Base-by-base conservation (phyloP, 2,888 invertebrate species). In the Ornithoptera alexandrae region DNA sequence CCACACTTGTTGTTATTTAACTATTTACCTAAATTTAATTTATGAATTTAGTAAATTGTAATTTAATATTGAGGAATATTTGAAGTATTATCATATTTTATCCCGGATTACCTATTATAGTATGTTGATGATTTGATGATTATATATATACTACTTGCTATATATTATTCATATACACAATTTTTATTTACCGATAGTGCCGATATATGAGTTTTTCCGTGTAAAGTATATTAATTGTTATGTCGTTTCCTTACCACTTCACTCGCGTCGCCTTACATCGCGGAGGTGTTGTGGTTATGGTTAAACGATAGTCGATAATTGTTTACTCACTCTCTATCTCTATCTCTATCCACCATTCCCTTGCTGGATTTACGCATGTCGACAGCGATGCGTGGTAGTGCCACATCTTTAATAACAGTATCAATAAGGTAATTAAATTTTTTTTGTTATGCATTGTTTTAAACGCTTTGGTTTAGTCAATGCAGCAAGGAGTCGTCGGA, bases 161-260 rank as follows among this genome's bases (percentile, higher is more conserved):
- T 80, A 83, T 83, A 86, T 86, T 90, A 88, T 91, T 90, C 88
- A 87, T 90, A 90, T 90, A 90, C 90, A 90, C 86, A 79, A 84
- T 83, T 88, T 85, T 86, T 85, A 87, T 79, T 77, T 74, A 81
- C 84, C 81, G 79, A 85, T 85, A 85, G 80, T 86, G 82, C 79
- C 84, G 81, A 81, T 81, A 78, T 77, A 77, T 77, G 75, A 74
- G 75, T 77, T 75, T 73, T 78, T 75, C 81, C 79, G 77, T 76
- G 77, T 79, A 80, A 62, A 67, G 24, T 83, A 82, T 84, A 84
- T 84, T 82, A 79, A 87, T 88, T 90, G 89, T 91, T 90, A 89
- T 83, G 86, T 88, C 87, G 87, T 89, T 89, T 89, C 88, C 85
- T 84, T 84, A 81, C 85, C 82, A 84, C 82, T 81, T 85, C 85